Percentiles rank a stretch among this genome's conserved stretches.
phyloP scores from a whole-genome alignment of 2,888 invertebrate species.

The Ypsolopha sequella region DNA sequence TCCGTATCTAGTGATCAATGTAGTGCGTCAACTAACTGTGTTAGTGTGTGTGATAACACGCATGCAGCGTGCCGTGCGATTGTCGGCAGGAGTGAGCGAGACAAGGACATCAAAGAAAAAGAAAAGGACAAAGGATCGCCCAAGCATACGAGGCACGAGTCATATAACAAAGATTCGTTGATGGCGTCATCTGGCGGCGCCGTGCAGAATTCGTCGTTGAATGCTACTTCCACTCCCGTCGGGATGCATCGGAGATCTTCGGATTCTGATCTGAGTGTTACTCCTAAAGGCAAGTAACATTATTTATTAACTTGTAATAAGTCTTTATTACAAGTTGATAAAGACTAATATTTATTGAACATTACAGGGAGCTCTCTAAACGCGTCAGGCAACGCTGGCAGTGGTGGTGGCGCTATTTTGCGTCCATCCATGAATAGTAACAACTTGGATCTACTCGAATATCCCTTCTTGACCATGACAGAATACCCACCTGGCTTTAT shows the following conservation, averaged over 20 bases:
- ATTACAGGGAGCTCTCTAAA: constrained; percentile 81
- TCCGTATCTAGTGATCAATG: constrained; percentile 8
- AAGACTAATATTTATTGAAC: background rate
- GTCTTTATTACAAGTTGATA: background rate
- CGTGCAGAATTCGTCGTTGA: constrained; percentile 40
- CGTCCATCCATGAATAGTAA: constrained; percentile 80
- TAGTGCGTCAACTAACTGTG: constrained; percentile 39
- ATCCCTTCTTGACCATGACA: constrained; percentile 94
- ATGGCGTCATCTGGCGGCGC: constrained; percentile 34
- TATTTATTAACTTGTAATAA: too few species aligned
- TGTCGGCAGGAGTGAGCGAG: constrained; percentile 51
- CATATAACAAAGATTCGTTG: constrained; percentile 62
- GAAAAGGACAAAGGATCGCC: constrained; percentile 50
- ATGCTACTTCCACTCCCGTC: constrained; percentile 59
- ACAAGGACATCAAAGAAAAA: constrained; percentile 21
- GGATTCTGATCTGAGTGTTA: constrained; percentile 93
- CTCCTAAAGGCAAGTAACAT: constrained; percentile 83
- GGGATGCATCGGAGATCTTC: constrained; percentile 86
- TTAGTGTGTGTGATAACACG: constrained; percentile 67
- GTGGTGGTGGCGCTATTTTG: constrained; percentile 71
- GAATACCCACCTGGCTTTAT: constrained; percentile 92
- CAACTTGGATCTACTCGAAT: constrained; percentile 91
- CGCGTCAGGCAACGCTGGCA: constrained; percentile 62
- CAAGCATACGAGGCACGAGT: constrained; percentile 67
- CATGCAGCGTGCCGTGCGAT: constrained; percentile 59